phyloP scores from a whole-genome alignment of 2,113 vertebrate species.

The Rhombomys opimus region DNA sequence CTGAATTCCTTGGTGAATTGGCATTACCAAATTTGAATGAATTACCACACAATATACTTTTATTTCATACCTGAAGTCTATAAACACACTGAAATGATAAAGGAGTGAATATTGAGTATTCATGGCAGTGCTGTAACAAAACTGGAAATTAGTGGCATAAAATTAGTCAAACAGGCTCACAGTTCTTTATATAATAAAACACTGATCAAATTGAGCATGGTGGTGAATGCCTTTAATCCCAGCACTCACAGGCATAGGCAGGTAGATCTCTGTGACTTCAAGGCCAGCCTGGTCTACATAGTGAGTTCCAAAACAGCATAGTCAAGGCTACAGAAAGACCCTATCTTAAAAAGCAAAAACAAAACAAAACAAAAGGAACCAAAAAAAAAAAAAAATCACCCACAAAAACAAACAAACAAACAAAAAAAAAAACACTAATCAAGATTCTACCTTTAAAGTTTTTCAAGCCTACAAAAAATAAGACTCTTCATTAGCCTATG shows the following conservation, averaged over 20 bases:
- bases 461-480: conserved; percentile 7
- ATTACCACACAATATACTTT: conserved; percentile 27
- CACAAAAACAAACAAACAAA: not conserved
- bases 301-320: not conserved
- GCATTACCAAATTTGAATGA: conserved; percentile 19
- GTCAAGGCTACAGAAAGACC: not conserved
- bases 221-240: not conserved
- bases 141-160: conserved; percentile 12
- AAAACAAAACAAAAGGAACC: not conserved
- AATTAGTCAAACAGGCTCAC: not conserved
- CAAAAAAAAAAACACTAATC: not conserved
- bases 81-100: conserved; percentile 16
- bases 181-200: conserved; percentile 27
- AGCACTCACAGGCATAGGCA: not conserved
- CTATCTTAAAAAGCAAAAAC: not conserved
- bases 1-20: not conserved
- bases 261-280: not conserved
- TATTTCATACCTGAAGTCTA: conserved; percentile 43
- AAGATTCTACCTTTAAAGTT: not conserved
- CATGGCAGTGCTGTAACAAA: not conserved
- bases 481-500: not conserved
- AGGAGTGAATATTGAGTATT: not conserved
- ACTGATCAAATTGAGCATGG: not conserved
- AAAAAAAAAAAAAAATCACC: not conserved
- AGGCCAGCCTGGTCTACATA: not conserved